Evolutionary conservation across 2,888 invertebrate genomes (phyloP).

Genomic region (Ethmia dodecea): DNA sequence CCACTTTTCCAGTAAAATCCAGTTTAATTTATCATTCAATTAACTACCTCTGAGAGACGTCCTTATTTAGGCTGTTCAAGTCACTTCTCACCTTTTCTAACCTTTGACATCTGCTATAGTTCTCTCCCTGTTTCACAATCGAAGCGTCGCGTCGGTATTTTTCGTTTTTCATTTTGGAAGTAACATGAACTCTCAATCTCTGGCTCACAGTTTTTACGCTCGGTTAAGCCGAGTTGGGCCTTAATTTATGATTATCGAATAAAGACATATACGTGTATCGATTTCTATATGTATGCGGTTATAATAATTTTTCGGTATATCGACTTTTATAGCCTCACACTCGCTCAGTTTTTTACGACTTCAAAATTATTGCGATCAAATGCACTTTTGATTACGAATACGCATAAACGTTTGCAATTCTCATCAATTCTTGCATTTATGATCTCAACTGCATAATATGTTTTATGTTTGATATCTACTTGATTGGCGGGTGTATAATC

Average conservation of each 20-base stretch:
- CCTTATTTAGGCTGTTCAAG: slow-evolving; percentile 18
- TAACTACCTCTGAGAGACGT: slow-evolving; percentile 26
- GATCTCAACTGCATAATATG: slow-evolving; percentile 10
- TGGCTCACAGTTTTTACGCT: slow-evolving; percentile 68
- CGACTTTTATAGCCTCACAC: slow-evolving; percentile 50
- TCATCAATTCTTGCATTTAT: slow-evolving; percentile 28
- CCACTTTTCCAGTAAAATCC: slow-evolving; percentile 9
- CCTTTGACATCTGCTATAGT: slow-evolving; percentile 39
- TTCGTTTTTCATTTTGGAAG: slow-evolving; percentile 54
- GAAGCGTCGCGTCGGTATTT: slow-evolving; percentile 33
- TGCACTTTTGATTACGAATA: slow-evolving; percentile 33
- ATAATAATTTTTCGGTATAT: slow-evolving; percentile 45
- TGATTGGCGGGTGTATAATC: slow-evolving; percentile 49
- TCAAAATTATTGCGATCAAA: slow-evolving; percentile 27
- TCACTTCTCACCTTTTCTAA: slow-evolving; percentile 23
- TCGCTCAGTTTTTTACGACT: slow-evolving; percentile 35
- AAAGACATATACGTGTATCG: slow-evolving; percentile 57
- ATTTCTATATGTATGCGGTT: slow-evolving; percentile 32
- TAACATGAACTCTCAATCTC: slow-evolving; percentile 71
- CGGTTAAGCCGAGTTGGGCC: slow-evolving; percentile 56
- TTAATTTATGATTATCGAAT: slow-evolving; percentile 72
- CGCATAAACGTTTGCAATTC: slow-evolving; percentile 31
- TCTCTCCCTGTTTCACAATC: slow-evolving; percentile 39
- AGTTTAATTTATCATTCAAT: slow-evolving; percentile 22
- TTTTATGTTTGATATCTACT: too few species aligned